Base-by-base conservation (phyloP, 2,113 vertebrate species). In the Galemys pyrenaicus region DNA sequence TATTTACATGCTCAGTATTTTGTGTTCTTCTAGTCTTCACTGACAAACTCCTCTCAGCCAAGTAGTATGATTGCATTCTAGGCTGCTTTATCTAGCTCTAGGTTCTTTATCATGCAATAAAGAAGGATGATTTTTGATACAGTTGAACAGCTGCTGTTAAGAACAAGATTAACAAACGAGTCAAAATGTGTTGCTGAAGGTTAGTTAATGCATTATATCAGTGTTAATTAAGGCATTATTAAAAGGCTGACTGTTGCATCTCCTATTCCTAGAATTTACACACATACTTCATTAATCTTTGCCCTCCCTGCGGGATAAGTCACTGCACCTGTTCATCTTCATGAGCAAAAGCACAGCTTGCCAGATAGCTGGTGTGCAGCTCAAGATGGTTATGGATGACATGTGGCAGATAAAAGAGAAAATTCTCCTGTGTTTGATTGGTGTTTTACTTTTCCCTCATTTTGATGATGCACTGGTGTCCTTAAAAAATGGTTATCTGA, bases 261-360 rank as follows among this genome's bases (percentile, higher is more conserved):
- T 95, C 9, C 0, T 56, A 91, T 92, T 94, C 58, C 78, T 94
- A 74, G 92, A 85, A 95, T 95, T 90, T 86, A 94, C 46, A 95
- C 68, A 92, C 44, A 90, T 15, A 75, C 80, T 93, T 95, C 85
- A 95, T 97, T 96, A 86, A 91, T 95, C 91, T 96, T 91, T 92
- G 88, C 94, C 86, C 81, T 97, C 92, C 74, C 89, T 82, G 9
- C 20, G 46, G 92, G 92, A 86, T 79, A 90, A 90, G 56, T 68
- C 78, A 88, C 39, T 71, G 85, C 82, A 96, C 94, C 95, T 97
- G 96, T 83, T 95, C 67, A 35, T 93, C 87, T 94, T 78, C 73
- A 58, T 28, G 58, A 97, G 71, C 37, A 56, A 28, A 80, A 82
- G 32, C 19, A 37, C 2, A 54, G 46, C 71, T 58, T 96, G 94